A percentile compares a stretch with the other conserved stretches of the same genome.
phyloP scores from a whole-genome alignment of 2,113 vertebrate genomes.

The Amazona vittata region DNA sequence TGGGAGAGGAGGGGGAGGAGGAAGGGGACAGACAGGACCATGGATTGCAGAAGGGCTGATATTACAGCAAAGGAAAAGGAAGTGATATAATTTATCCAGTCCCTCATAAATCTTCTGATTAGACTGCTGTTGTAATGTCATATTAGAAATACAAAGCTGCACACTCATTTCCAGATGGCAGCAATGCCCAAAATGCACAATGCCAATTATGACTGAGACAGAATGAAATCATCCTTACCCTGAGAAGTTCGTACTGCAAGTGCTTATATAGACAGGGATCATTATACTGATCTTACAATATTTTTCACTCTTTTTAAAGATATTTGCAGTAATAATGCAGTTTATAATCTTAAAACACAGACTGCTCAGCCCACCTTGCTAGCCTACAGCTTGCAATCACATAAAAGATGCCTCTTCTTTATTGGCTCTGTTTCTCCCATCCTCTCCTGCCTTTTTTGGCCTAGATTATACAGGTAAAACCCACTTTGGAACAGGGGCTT shows the following conservation, averaged over 20 bases:
- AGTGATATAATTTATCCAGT: neutral
- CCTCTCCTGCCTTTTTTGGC: neutral
- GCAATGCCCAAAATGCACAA: conserved; percentile 27
- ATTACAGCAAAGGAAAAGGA: neutral
- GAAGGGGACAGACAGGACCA: neutral
- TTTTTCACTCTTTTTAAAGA: neutral
- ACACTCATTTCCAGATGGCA: conserved; percentile 29
- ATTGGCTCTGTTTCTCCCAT: neutral
- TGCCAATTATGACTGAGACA: conserved; percentile 15
- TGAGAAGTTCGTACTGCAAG: neutral
- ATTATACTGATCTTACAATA: neutral
- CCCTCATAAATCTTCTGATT: neutral
- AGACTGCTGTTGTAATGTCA: neutral
- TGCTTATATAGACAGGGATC: neutral
- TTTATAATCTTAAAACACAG: neutral
- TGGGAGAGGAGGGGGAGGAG: neutral
- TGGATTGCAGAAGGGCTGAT: neutral
- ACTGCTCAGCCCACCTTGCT: neutral
- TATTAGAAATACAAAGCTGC: neutral
- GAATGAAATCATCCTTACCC: conserved; percentile 2
- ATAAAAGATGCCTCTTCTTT: neutral
- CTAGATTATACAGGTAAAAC: neutral
- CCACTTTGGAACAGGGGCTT: neutral
- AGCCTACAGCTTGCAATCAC: neutral
- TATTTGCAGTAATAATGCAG: neutral